These are phyloP conservation scores for Scaptomyza parva DNA, from an alignment of 2,888 invertebrate species.

Conservation along the genomic window DNA sequence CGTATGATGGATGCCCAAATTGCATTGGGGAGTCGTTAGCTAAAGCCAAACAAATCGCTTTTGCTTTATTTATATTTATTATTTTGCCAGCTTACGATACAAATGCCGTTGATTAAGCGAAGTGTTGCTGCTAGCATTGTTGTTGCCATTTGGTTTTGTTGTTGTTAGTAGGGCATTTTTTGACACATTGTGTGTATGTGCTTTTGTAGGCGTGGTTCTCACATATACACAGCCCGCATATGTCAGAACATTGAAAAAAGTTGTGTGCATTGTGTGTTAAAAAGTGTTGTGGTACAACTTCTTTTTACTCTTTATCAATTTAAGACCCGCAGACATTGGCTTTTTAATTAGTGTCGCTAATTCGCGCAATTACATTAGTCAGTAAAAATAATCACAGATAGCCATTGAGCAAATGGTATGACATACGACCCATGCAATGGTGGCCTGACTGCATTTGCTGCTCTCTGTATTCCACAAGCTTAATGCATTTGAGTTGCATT, in stretches of 20 bases:
- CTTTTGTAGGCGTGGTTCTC: slow-evolving; percentile 1
- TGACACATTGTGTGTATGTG: slow-evolving; percentile 11
- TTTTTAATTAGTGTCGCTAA: slow-evolving; percentile 65
- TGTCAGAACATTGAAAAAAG: slow-evolving; percentile 12
- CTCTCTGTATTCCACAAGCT: slow-evolving; percentile 40
- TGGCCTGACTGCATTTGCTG: slow-evolving; percentile 6
- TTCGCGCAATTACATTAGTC: slow-evolving; percentile 52
- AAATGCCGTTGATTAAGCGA: slow-evolving; percentile 54
- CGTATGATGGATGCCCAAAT: slow-evolving; percentile 65
- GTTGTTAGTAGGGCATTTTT: slow-evolving; percentile 10
- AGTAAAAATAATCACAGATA: slow-evolving; percentile 38
- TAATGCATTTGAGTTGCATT: slow-evolving; percentile 38
- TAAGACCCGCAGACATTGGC: slow-evolving; percentile 57
- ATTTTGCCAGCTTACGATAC: slow-evolving; percentile 39
- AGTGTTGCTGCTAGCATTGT: slow-evolving; percentile 9
- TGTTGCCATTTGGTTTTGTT: slow-evolving; percentile 17
- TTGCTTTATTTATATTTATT: slow-evolving; percentile 61
- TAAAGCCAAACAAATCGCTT: slow-evolving; percentile 63
- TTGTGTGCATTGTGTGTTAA: slow-evolving; percentile 17
- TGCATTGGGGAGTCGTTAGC: slow-evolving; percentile 65
- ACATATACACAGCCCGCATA: slow-evolving; percentile 17
- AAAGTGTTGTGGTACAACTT: slow-evolving; percentile 13
- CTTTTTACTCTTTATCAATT: slow-evolving; percentile 27
- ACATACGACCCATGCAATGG: not conserved
- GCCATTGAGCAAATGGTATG: not conserved